Base-by-base conservation (phyloP, 2,888 invertebrate species). In the Conus canariensis region DNA sequence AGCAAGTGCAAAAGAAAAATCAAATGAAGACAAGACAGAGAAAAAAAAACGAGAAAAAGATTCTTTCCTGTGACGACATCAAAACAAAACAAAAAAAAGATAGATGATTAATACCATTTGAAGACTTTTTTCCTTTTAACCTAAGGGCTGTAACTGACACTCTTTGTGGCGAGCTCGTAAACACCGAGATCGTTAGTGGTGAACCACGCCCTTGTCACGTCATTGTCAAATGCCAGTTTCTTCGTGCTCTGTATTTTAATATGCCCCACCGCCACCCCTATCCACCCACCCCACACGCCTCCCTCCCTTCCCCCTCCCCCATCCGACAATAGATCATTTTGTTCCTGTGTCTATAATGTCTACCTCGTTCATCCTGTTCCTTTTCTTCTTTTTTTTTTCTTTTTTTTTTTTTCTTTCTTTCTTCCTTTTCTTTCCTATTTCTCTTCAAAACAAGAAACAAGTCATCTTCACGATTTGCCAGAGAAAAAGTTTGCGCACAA, bases 121-220 rank as follows among this genome's bases (percentile, higher is more conserved):
- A 64, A 64, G 3, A 64, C 64, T 64, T 16, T 64, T 64, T 64
- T 64, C 64, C n/a, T 70, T 22, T 70, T 22, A 10, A 80, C 56
- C 80, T 14, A 5, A 56, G 16, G 19, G 25, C 82, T 45, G 58
- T 58, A 56, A 56, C 9, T 58, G 19, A 22, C 25, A 83, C 12
- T 58, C 82, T 58, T 74, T 74, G 25, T 19, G 10, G 7, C 9
- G 58, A 83, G 22, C 58, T 83, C 56, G 56, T 58, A 83, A 83
- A 58, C 22, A 83, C 10, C 5, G 58, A 83, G 82, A 22, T 58
- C 58, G 82, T 83, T 58, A 22, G 82, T 56, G 8, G 58, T 7
- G 82, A 83, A 19, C 82, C 82, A 83, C 82, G 82, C 82, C 82
- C 82, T 56, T 83, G 77, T 80, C 77, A 80, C 30, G 10, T 80